phyloP scores from a whole-genome alignment of 2,888 invertebrate genomes.

The Rhagonycha lutea region DNA sequence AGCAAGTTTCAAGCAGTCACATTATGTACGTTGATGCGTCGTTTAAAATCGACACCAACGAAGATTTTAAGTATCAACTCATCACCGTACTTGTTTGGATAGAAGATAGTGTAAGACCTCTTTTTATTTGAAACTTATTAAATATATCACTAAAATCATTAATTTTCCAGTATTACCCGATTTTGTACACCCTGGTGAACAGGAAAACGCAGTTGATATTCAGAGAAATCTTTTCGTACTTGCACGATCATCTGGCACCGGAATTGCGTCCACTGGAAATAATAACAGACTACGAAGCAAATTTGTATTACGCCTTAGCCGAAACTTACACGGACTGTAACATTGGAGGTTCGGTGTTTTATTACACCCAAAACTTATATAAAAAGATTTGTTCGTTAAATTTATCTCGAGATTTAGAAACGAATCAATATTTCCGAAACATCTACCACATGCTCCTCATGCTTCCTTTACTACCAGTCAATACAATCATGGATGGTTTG shows the following conservation, averaged over 20 bases:
- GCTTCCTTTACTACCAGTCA: slow-evolving; percentile 51
- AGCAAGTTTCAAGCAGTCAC: slow-evolving; percentile 42
- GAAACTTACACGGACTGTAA: slow-evolving; percentile 48
- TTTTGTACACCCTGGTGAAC: slow-evolving; percentile 47
- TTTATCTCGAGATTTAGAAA: slow-evolving; percentile 46
- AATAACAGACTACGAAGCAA: slow-evolving; percentile 51
- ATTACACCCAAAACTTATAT: slow-evolving; percentile 51
- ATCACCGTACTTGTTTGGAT: slow-evolving; percentile 50
- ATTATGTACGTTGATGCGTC: slow-evolving; percentile 52
- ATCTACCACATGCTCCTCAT: slow-evolving; percentile 52
- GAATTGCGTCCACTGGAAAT: slow-evolving; percentile 48
- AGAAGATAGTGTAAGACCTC: slow-evolving; percentile 48
- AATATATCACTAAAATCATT: background rate
- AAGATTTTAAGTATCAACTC: slow-evolving; percentile 47
- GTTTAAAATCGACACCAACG: slow-evolving; percentile 46
- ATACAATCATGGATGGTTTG: slow-evolving; percentile 49
- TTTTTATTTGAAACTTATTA: background rate
- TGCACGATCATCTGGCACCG: slow-evolving; percentile 46
- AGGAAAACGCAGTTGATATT: slow-evolving; percentile 47
- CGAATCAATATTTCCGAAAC: slow-evolving; percentile 47
- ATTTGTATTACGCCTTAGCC: slow-evolving; percentile 49
- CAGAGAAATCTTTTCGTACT: slow-evolving; percentile 45
- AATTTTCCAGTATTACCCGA: slow-evolving; percentile 49
- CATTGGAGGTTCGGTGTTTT: slow-evolving; percentile 51
- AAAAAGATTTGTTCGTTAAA: slow-evolving; percentile 49